phyloP scores from a whole-genome alignment of 2,113 vertebrate genomes.

The Clarias gariepinus region DNA sequence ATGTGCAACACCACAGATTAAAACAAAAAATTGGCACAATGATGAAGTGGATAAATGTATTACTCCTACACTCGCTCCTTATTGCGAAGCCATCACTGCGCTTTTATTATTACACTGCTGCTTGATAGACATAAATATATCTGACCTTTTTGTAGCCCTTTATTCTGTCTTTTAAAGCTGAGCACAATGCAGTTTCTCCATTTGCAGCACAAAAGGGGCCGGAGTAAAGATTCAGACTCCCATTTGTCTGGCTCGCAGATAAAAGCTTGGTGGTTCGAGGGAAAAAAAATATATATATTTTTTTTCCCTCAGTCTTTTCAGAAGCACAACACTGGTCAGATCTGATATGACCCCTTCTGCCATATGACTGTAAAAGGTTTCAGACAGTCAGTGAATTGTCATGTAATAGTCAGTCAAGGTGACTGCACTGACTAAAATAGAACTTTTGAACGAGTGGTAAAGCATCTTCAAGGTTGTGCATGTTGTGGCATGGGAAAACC shows the following conservation, averaged over 20 bases:
- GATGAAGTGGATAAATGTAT: constrained; percentile 16
- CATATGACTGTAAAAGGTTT: constrained; percentile 16
- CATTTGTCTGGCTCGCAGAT: constrained; percentile 26
- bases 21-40: neutral
- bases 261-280: neutral
- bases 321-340: neutral
- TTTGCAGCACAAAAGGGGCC: constrained; percentile 23
- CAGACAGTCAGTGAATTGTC: neutral
- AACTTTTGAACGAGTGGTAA: neutral
- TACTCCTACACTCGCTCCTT: neutral
- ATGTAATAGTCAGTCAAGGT: neutral
- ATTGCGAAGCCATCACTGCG: neutral
- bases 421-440: constrained; percentile 5
- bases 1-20: neutral
- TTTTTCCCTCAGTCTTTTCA: neutral
- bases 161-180: constrained; percentile 36
- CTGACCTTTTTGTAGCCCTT: constrained; percentile 23
- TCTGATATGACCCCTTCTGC: neutral
- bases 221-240: neutral
- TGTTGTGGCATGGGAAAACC: neutral
- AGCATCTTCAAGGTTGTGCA: neutral
- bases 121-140: constrained; percentile 29
- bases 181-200: constrained; percentile 18
- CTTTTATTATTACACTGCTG: constrained; percentile 8
- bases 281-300: neutral